Evolutionary conservation across 2,113 vertebrate species (phyloP).

Genomic region (Dicerorhinus sumatrensis): DNA sequence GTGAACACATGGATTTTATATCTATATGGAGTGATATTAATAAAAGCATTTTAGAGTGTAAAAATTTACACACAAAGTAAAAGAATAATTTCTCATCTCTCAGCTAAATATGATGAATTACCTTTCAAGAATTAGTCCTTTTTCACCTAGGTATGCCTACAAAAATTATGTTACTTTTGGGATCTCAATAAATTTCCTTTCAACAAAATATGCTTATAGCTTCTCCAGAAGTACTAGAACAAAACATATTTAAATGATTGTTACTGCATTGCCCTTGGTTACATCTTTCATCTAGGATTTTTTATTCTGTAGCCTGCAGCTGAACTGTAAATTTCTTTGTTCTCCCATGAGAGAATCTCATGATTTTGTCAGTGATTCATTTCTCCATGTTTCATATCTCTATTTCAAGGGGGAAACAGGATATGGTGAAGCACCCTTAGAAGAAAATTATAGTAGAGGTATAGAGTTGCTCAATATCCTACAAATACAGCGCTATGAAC

Average conservation of each 20-base stretch:
- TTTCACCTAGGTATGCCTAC: background rate
- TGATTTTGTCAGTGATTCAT: background rate
- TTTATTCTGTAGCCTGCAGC: background rate
- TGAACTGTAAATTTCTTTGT: background rate
- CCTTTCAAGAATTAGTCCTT: background rate
- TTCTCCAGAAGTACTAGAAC: background rate
- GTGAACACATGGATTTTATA: background rate
- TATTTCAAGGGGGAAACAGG: background rate
- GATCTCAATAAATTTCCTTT: background rate
- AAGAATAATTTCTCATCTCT: conserved; percentile 34
- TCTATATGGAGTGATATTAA: background rate
- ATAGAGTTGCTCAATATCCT: background rate
- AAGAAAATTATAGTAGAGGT: background rate
- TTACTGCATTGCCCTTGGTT: background rate
- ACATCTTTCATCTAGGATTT: background rate
- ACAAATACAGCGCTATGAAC: background rate
- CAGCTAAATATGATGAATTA: background rate
- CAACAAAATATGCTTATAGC: background rate
- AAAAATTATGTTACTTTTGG: background rate
- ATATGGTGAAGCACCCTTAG: background rate
- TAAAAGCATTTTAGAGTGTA: background rate
- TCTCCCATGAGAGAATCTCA: background rate
- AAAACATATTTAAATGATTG: background rate
- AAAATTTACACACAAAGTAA: background rate
- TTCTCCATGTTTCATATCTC: background rate